Evolutionary conservation across 2,797 vertebrate genomes (phyloP), one percentile per base, ranked within the genome.

Genomic region (Mycteria americana): DNA sequence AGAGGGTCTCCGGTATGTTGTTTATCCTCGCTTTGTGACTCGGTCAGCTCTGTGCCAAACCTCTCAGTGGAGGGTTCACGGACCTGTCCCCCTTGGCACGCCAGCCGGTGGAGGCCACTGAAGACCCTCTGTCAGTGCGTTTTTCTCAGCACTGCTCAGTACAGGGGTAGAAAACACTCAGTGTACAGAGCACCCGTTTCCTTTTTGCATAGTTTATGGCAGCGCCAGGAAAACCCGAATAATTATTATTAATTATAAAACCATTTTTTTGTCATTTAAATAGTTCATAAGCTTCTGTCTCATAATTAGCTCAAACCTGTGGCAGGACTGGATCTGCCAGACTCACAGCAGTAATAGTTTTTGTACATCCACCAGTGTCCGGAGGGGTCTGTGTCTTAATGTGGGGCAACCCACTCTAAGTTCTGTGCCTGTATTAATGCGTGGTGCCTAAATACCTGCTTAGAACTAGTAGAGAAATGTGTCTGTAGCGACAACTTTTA

Each of bases 321-420:
- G 53, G 13, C 51, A 64, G 57, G 30, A 15, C 27, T 37, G 31
- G 45, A 5, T 30, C 25, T 43, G n/a, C 62, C 35, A 25, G 39
- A 4, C 53, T 31, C 10, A 2, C 35, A 17, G 56, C 48, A 62
- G 31, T 9, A 13, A 19, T 2, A 6, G 21, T 12, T 22, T 30
- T 16, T 33, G 24, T 11, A 7, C 6, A 1, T 10, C 5, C 11
- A 3, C 11, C 9, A 0, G 43, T 13, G 27, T 31, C 27, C 0
- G 0, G 35, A 33, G 63, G 60, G 25, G 16, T 43, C 45, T 13
- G 18, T 18, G 18, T 19, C 41, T 14, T 9, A 5, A 5, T 1
- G 9, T 25, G 51, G 50, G 22, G n/a, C 27, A 46, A 16, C 27
- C 21, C 10, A 1, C 11, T 7, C 28, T 1, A 4, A 43, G 28